phyloP scores from a whole-genome alignment of 1,140 invertebrate species.

The Tetramorium alpestre region DNA sequence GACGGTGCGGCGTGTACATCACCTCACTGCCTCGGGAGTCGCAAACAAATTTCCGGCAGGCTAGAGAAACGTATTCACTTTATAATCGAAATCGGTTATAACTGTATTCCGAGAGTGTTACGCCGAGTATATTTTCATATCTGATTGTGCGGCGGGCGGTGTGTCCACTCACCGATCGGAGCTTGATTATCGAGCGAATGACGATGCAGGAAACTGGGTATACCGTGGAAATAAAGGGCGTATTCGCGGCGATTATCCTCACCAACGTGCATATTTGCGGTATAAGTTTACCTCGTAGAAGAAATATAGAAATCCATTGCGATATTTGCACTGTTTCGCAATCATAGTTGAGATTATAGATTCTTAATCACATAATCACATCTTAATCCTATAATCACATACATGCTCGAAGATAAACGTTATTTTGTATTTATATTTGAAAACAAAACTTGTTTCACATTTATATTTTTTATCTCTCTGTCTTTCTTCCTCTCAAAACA shows the following conservation, averaged over 20 bases:
- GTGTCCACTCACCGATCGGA: neutral
- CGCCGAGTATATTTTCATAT: constrained; percentile 20
- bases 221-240: constrained; percentile 9
- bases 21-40: neutral
- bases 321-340: neutral
- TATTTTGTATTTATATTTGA: neutral
- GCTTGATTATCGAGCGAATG: constrained; percentile 4
- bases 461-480: neutral
- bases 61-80: neutral
- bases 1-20: neutral
- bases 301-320: neutral
- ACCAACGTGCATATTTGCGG: neutral
- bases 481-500: neutral
- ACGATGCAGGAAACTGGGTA: neutral
- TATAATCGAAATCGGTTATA: constrained; percentile 37
- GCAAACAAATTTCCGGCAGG: neutral
- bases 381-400: neutral
- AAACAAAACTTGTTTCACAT: neutral
- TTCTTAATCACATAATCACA: neutral
- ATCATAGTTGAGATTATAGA: neutral
- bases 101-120: constrained; percentile 15
- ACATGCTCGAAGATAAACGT: neutral
- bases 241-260: neutral
- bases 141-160: constrained; percentile 3
- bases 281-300: neutral